Evolutionary conservation across 2,888 invertebrate species (phyloP), one percentile per base, ranked within the genome.

Genomic region (Drosophila nr. fundita): DNA sequence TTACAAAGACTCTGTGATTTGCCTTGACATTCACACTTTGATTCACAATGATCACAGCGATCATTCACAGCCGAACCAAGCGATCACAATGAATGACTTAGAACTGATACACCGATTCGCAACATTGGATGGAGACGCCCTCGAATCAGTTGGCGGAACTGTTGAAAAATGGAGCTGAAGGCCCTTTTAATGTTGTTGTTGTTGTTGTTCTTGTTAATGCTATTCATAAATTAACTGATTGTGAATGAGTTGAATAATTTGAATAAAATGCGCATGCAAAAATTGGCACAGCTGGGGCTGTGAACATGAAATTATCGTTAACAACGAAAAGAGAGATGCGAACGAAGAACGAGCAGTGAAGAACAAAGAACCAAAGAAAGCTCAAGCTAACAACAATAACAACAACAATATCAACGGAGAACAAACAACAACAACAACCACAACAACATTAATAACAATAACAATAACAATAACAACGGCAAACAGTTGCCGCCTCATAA

Each of bases 231-330:
- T 80, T 59, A 70, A 70, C 45, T 72, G 86, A 85, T 78, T 89
- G 89, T 78, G 83, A 82, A 85, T 80, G 80, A 73, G 87, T 87
- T 74, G 82, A 80, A 68, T 75, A 84, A 87, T 87, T 87, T 87
- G 64, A 89, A 87, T 89, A 89, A 87, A 89, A 87, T 81, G 83
- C 74, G 77, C 84, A 88, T 80, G 84, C 84, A 86, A 88, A 77
- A 79, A 80, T 63, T 67, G 74, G 65, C 66, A 71, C 77, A 77
- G 49, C 49, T 24, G 53, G 5, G 27, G 59, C 48, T 50, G 38
- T 24, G 66, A 57, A 49, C 29, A 50, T 49, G 52, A 18, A 45
- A 63, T 53, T 15, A 24, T 40, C 40, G 64, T 32, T 34, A 53
- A 49, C 29, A 40, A 15, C n/a, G n/a, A 10, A 32, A 36, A 67